Evolutionary conservation across 2,113 vertebrate genomes (phyloP), one percentile per base, ranked within the genome.

Genomic region (Drymodes brunneopygia): DNA sequence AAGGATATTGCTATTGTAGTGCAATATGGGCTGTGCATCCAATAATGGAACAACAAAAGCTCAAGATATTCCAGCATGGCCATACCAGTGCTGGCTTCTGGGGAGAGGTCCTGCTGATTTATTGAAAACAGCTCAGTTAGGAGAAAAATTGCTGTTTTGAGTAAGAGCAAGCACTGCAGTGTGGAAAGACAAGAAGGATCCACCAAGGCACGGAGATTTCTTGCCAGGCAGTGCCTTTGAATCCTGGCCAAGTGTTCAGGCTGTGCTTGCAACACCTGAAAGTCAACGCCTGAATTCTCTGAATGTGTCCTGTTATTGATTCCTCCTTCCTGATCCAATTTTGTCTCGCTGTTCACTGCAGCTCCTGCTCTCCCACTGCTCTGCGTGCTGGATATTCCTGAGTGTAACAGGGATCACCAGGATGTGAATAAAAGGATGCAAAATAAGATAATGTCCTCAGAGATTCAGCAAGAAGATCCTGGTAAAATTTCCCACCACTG

Each of bases 181-280:
- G 22, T 3, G 0, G 25, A 90, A 57, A 74, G 53, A 48, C 0
- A 2, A 28, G 21, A 35, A 42, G 58, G 31, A 69, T 48, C 33
- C 18, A 12, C 27, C 0, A 0, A 58, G 44, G 19, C 33, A 45
- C 1, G 0, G 38, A 67, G 4, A 73, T 29, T 81, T 35, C 48
- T 56, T 42, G 33, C 11, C 70, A 65, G 27, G 48, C 21, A 21
- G 47, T 15, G 82, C 40, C 54, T 84, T 10, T 61, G 42, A 44
- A 29, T 65, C 79, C 42, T 4, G 40, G 69, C 45, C 73, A 85
- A 60, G 51, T 0, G 2, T 16, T 44, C 58, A 47, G 58, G 42
- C 47, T 51, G 72, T 53, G 44, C 75, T 79, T 91, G 62, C 51
- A 86, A 57, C 44, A 75, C 71, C 51, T 62, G 65, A n/a, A 70